Percentiles rank a stretch among this genome's conserved stretches.
Evolutionary conservation across 2,113 vertebrate genomes (phyloP).

Genomic region (Pardalotus punctatus): DNA sequence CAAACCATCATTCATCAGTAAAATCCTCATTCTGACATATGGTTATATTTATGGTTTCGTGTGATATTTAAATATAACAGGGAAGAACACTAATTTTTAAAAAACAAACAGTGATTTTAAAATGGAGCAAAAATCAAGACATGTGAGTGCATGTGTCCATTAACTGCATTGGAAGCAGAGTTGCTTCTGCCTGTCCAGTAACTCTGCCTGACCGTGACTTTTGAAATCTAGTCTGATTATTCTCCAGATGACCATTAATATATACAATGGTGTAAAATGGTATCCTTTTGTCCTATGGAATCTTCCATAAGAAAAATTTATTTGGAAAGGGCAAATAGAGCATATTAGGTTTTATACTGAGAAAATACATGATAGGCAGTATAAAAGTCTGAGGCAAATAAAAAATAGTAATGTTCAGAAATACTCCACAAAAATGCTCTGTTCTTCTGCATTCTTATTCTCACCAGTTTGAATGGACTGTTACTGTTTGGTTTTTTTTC

Average conservation of each 20-base stretch:
- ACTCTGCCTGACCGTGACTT: not conserved
- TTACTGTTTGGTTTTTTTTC: not conserved
- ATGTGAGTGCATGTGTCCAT: not conserved
- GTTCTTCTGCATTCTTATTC: not conserved
- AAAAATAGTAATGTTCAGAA: not conserved
- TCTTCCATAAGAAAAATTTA: not conserved
- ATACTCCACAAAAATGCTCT: not conserved
- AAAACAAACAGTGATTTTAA: not conserved
- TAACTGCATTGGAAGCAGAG: not conserved
- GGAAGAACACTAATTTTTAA: slow-evolving; percentile 4
- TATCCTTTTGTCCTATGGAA: not conserved
- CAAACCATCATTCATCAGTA: slow-evolving; percentile 60
- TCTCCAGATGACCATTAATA: not conserved
- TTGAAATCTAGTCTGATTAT: not conserved
- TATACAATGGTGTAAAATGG: not conserved
- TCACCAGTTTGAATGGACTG: not conserved
- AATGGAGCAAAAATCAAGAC: not conserved
- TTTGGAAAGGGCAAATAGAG: not conserved
- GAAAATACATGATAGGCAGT: not conserved
- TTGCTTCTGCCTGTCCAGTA: not conserved
- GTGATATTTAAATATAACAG: slow-evolving; percentile 76
- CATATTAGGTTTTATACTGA: not conserved
- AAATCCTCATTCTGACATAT: slow-evolving; percentile 67
- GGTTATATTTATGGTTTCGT: slow-evolving; percentile 74
- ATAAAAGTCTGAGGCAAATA: not conserved